Percentiles rank a stretch among this genome's conserved stretches.
Evolutionary conservation across 1,140 invertebrate genomes (phyloP).

Genomic region (Megathymus violae): DNA sequence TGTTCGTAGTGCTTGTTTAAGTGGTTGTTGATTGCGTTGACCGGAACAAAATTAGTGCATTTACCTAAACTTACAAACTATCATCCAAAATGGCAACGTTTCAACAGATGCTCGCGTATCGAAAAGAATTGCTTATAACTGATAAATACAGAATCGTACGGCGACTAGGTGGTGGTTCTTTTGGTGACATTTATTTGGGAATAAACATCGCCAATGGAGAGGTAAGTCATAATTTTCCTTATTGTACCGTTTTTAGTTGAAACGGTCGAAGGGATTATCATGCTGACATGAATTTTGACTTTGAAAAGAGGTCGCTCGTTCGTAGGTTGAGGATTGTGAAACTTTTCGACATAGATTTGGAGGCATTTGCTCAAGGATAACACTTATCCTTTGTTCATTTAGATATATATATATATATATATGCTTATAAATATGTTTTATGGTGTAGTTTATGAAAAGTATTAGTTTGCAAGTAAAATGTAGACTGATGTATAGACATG

Average conservation of each 20-base stretch:
- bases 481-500: too few species aligned
- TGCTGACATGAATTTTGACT: conserved; percentile 28
- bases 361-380: conserved; percentile 14
- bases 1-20: conserved; percentile 50
- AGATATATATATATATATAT: too few species aligned
- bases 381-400: conserved; percentile 11
- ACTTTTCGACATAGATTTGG: conserved; percentile 19
- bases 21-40: conserved; percentile 46
- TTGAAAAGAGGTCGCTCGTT: conserved; percentile 23
- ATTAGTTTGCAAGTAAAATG: too few species aligned
- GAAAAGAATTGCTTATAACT: conserved; percentile 85
- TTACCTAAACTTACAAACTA: conserved; percentile 23
- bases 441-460: too few species aligned
- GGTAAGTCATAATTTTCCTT: conserved; percentile 80
- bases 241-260: not conserved
- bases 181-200: conserved; percentile 99
- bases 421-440: too few species aligned
- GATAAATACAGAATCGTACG: conserved; percentile 97
- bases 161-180: conserved; percentile 98
- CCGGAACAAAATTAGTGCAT: conserved; percentile 45
- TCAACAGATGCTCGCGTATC: conserved; percentile 47
- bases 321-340: conserved; percentile 11
- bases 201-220: conserved; percentile 98
- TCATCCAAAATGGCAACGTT: conserved; percentile 48
- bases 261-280: not conserved